Base-by-base conservation (phyloP, 2,797 vertebrate genomes). In the Trichosurus vulpecula region DNA sequence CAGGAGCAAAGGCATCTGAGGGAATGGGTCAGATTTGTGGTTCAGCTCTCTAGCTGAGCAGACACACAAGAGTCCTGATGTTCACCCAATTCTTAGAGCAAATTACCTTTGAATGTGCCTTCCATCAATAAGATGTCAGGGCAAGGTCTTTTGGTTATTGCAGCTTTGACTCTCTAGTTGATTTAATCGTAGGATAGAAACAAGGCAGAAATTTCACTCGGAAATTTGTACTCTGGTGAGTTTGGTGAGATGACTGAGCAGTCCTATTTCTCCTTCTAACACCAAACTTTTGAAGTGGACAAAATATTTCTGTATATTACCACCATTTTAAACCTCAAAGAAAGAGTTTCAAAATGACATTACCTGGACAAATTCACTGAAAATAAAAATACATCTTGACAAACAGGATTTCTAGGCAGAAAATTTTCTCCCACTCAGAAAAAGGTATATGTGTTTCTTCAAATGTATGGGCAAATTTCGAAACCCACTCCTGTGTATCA, bases 381-480 rank as follows among this genome's bases (percentile, higher is more conserved):
- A 94, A 90, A 61, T 35, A 90, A 93, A 56, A 92, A 52, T 56
- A 57, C 6, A 57, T 91, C 22, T 55, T 92, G 57, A 54, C 13
- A 22, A 52, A 14, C 5, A 91, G n/a, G 14, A 53, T 35, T 90
- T 54, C 92, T 92, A 92, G 57, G 53, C 91, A 90, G 81, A 95
- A 89, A 94, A n/a, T 35, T 19, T 66, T 58, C 89, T 58, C 81
- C 90, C 30, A 52, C 25, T 92, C 8, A 47, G 52, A 51, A 74
- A 87, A 87, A 51, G 13, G 61, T 12, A 94, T 2, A 87, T 4
- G 0, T 31, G 30, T 55, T 52, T 96, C 58, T 56, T 92, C 3
- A 81, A 52, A 92, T 92, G 81, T 31, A 1, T 22, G 94, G 54
- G 25, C 29, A 92, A 2, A 93, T 95, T 93, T 89, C 56, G 74